These are phyloP conservation scores for Dolichotis patagonum DNA, from an alignment of 2,113 vertebrate genomes.

Conservation along the genomic window DNA sequence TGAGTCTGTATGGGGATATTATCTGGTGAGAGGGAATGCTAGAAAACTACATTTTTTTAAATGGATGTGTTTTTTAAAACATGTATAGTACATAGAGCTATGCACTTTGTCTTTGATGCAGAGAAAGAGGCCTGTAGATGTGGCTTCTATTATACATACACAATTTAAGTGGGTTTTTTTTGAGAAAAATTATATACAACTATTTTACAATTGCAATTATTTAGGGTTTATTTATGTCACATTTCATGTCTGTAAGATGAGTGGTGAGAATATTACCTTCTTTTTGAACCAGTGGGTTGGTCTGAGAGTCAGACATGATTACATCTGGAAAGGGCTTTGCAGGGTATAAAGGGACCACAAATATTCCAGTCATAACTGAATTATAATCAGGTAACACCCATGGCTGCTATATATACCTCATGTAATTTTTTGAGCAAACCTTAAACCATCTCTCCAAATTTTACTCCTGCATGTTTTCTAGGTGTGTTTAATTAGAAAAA, in stretches of 20 bases:
- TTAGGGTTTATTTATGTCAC: background rate
- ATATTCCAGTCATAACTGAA: background rate
- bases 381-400: background rate
- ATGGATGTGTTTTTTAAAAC: background rate
- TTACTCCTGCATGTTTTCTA: background rate
- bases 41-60: background rate
- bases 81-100: accelerated
- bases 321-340: background rate
- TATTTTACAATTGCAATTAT: background rate
- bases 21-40: background rate
- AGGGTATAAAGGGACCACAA: background rate
- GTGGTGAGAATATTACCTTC: background rate
- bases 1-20: slow-evolving; percentile 74
- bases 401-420: background rate
- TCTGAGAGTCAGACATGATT: background rate
- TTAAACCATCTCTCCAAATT: background rate
- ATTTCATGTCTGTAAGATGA: background rate
- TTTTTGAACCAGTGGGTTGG: background rate
- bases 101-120: background rate
- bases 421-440: background rate
- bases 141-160: background rate
- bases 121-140: background rate
- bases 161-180: background rate
- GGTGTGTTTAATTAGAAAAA: background rate
- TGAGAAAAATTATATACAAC: too few species aligned